Evolutionary conservation across 2,888 invertebrate species (phyloP), one percentile per base, ranked within the genome.

Genomic region (Chelonus formosanus): DNA sequence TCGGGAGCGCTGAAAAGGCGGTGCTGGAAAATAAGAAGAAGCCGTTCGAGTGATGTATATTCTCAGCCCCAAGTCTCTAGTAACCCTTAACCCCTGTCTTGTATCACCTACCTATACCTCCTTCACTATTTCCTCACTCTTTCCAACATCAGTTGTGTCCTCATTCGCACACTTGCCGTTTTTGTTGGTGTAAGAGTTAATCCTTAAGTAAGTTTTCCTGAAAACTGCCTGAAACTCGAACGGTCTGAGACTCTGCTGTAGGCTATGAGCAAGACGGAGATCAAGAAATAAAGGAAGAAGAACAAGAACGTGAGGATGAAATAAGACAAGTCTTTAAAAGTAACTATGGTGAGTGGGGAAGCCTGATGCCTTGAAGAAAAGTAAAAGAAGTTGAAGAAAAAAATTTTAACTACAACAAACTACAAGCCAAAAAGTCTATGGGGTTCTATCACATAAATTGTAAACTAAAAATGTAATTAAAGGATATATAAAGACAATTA

Each of bases 161-260:
- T 67, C 67, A 63, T 62, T 62, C 44, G 55, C 68, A 48, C 67
- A 69, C 71, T 73, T 71, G 70, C 67, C 67, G 74, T 80, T 80
- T 80, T 80, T 79, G 76, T 78, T 74, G 73, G 71, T 66, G 69
- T 73, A 72, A 74, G 76, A 79, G 80, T 77, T 81, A 80, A 81
- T 80, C 76, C 78, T 65, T 72, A 73, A 67, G 69, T 71, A 74
- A 80, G 76, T 76, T 79, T 77, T 74, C 74, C 72, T 69, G 73
- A 71, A 76, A 76, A 76, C 73, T 72, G 69, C 67, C 70, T 70
- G 74, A 73, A 77, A 79, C 74, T 77, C 69, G 65, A 66, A 59
- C 55, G 45, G 62, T 52, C 35, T 54, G 44, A 62, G 34, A 66
- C 56, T 61, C 57, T 35, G 35, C 53, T 40, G 35, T 47, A 10